Evolutionary conservation across 2,113 vertebrate genomes (phyloP), one percentile per base, ranked within the genome.

Genomic region (Tonatia bakeri): DNA sequence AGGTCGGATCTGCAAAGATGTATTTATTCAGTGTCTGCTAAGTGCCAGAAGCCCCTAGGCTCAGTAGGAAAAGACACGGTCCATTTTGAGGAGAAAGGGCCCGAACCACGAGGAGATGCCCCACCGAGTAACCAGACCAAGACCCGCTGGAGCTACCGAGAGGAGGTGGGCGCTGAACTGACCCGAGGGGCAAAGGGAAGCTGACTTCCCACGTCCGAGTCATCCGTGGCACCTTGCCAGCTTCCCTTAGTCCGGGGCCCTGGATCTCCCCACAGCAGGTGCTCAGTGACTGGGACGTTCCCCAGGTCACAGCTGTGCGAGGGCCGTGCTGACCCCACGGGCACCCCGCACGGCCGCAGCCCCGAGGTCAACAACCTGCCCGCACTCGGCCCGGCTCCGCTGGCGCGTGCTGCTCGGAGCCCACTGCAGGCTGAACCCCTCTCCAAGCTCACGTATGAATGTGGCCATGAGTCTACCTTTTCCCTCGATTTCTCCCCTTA

Each of bases 241-340:
- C 8, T 9, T 50, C 50, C 40, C 36, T 52, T n/a, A 36, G 72
- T 22, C 52, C 31, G 28, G 69, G 40, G 47, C 38, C 47, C 47
- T 26, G 52, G 43, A 7, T 31, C 12, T 22, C 50, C 36, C 22
- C 59, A 9, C 1, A 24, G 45, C 54, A 45, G 59, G 28, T 61
- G 16, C 70, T 52, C 20, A n/a, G 88, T 3, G 9, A 36, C 52
- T 31, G 43, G 1, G 28, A 77, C 59, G 43, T 81, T 24, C 64
- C 75, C 56, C 38, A 19, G 36, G 52, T 40, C 76, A 7, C 26
- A 4, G 47, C 7, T 20, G 19, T 33, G 4, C 2, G 0, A 20
- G 15, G 26, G n/a, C 40, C 50, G 24, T 43, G 28, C 26, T 3
- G 7, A 38, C 16, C 24, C 26, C 9, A 4, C 0, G n/a, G 1